Conservation (phyloP, 2,113 vertebrate genomes). For the Varanus salvator region DNA sequence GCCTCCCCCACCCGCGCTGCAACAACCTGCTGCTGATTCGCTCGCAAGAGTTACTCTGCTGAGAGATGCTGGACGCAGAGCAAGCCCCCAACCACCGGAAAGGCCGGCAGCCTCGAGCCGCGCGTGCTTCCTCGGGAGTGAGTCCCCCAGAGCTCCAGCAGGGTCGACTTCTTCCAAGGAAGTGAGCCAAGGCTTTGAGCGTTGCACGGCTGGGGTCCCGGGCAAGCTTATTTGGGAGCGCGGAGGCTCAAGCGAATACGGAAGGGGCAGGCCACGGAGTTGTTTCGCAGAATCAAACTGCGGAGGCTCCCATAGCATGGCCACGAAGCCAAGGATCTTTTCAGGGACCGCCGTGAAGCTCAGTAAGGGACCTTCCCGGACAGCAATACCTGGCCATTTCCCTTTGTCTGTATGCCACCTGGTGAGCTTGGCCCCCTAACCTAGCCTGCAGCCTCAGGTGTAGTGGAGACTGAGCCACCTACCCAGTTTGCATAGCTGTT, state of each 20-base stretch:
- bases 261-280: neutral
- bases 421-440: too few species aligned
- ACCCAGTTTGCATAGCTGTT: too few species aligned
- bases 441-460: too few species aligned
- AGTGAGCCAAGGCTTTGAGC: neutral
- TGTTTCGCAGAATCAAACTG: neutral
- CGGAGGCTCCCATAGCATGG: neutral
- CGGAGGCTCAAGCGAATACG: neutral
- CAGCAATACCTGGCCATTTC: too few species aligned
- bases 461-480: too few species aligned
- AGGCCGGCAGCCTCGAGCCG: too few species aligned
- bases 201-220: neutral
- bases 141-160: neutral
- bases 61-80: neutral
- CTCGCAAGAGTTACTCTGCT: neutral
- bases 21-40: neutral
- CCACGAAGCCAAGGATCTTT: neutral
- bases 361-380: too few species aligned
- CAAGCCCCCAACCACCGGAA: too few species aligned
- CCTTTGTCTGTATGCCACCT: too few species aligned
- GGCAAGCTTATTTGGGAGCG: neutral
- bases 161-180: neutral
- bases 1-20: neutral
- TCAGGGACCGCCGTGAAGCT: too few species aligned
- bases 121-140: too few species aligned